Conservation (phyloP, 2,113 vertebrate species). For the Myocastor coypus region DNA sequence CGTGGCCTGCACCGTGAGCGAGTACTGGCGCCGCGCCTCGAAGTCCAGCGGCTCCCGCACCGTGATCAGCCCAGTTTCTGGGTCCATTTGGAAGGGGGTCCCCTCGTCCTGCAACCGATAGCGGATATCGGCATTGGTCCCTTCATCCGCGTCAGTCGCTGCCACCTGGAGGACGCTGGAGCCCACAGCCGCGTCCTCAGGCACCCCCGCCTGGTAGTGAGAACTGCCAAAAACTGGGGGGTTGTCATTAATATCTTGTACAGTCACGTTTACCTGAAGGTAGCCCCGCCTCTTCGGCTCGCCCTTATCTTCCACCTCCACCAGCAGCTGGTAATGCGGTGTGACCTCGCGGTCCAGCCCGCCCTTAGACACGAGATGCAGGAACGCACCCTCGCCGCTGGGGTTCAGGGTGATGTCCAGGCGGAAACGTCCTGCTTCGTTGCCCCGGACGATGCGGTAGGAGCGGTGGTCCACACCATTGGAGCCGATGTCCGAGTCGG, state of each 20-base stretch:
- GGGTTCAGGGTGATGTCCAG: constrained; percentile 98
- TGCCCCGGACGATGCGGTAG: constrained; percentile 95
- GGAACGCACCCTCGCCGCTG: constrained; percentile 98
- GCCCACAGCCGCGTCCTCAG: constrained; percentile 93
- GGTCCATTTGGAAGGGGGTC: constrained; percentile 94
- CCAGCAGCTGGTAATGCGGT: constrained; percentile 93
- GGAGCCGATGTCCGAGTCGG: constrained; percentile 95
- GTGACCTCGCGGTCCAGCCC: constrained; percentile 95
- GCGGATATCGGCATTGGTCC: constrained; percentile 94
- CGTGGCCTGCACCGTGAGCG: constrained; percentile 93
- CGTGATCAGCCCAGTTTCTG: constrained; percentile 93
- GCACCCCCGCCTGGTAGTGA: constrained; percentile 93
- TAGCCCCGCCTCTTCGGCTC: constrained; percentile 94
- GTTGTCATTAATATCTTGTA: constrained; percentile 98
- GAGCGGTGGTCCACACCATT: constrained; percentile 97
- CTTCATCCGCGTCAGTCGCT: constrained; percentile 95
- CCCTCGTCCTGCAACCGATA: constrained; percentile 92
- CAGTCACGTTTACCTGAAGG: constrained; percentile 97
- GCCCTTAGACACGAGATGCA: constrained; percentile 96
- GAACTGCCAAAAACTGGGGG: constrained; percentile 93
- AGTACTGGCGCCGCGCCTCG: constrained; percentile 93
- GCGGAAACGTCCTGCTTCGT: constrained; percentile 94
- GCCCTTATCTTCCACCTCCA: constrained; percentile 97
- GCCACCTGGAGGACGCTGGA: constrained; percentile 95
- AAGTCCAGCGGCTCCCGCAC: constrained; percentile 95